Evolutionary conservation across 2,113 vertebrate genomes (phyloP).

Genomic region (Cepphus grylle): DNA sequence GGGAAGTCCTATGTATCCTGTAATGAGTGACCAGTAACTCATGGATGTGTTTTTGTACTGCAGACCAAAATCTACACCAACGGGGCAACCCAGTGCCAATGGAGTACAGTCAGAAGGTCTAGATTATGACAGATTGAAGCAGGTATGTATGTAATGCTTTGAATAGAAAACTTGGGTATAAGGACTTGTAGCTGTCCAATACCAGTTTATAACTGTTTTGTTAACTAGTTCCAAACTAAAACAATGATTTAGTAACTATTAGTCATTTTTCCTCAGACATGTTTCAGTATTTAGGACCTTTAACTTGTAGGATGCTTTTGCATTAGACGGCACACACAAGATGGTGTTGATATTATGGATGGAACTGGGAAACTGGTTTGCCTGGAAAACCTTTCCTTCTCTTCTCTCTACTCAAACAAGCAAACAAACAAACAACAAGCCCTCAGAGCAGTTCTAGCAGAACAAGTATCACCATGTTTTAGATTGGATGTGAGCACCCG

Average conservation of each 20-base stretch:
- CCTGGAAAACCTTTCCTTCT: background rate
- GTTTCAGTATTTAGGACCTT: background rate
- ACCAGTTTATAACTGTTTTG: background rate
- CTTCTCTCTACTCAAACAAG: background rate
- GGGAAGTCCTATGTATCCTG: background rate
- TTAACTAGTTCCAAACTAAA: background rate
- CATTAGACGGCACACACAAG: background rate
- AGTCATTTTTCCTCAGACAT: background rate
- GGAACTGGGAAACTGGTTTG: background rate
- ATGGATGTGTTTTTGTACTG: slow-evolving; percentile 22
- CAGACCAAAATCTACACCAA: slow-evolving; percentile 94
- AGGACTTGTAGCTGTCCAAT: background rate
- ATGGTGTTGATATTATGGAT: background rate
- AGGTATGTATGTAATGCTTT: slow-evolving; percentile 73
- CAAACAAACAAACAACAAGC: background rate
- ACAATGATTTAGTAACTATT: background rate
- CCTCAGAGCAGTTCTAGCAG: background rate
- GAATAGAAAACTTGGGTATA: background rate
- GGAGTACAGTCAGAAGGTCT: slow-evolving; percentile 91
- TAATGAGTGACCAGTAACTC: background rate
- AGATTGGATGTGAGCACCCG: background rate
- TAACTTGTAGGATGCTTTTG: background rate
- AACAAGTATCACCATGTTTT: background rate
- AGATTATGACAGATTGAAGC: slow-evolving; percentile 97
- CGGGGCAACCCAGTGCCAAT: slow-evolving; percentile 92